Evolutionary conservation across 2,888 invertebrate genomes (phyloP), one percentile per base, ranked within the genome.

Genomic region (Trichopria drosophilae): DNA sequence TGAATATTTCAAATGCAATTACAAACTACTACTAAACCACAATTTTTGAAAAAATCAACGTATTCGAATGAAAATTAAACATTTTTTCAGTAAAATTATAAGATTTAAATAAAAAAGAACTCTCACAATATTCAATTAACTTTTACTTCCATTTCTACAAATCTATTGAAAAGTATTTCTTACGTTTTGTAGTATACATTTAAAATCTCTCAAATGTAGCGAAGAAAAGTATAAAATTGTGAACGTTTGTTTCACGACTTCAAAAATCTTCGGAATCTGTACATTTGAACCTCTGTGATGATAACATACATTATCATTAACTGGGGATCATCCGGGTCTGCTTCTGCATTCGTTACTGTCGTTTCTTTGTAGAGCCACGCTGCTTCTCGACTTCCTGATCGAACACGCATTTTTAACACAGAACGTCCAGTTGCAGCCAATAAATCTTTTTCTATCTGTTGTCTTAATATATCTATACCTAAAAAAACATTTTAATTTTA

Each of bases 331-430:
- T 76, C 62, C 1, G 75, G 67, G 71, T 84, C 84, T 3, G 79
- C 76, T 24, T 69, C 65, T 2, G 77, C 75, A 12, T 76, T 68
- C 3, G 77, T 75, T 3, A 88, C 83, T 1, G 84, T 81, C 1
- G 83, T 76, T 68, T 86, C 81, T 64, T 83, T 84, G 60, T 84
- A 82, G 16, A 88, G 68, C 86, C 87, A 87, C 1, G 79, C 74
- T 65, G 78, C 77, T 66, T 81, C 82, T 3, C 71, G 64, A n/a
- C 83, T 81, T 15, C 85, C 84, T 53, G 77, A 78, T 41, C 77
- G 76, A n/a, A 85, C 81, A 47, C 81, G 76, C 57, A 87, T 78
- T 39, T 73, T 79, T 37, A 83, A 73, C 45, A 76, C 71, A 35
- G 74, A 72, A 24, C 82, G 75, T 16, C 78, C 80, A 1, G 84